Evolutionary conservation across 2,113 vertebrate species (phyloP).

Genomic region (Microtus oregoni): DNA sequence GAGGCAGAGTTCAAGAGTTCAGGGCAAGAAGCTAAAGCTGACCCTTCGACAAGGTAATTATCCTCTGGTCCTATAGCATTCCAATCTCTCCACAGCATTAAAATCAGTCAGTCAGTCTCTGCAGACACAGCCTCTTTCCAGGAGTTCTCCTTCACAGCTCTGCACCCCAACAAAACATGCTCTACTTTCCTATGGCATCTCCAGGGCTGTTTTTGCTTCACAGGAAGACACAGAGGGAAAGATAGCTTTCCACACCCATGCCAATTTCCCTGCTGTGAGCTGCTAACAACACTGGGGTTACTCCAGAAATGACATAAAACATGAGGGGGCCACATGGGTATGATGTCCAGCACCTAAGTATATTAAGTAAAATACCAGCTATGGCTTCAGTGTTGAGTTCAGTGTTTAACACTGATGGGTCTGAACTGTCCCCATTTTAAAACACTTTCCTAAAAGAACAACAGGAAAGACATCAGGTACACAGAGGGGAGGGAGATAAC

Average conservation of each 20-base stretch:
- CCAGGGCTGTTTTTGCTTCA: accelerated
- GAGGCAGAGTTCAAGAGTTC: background rate
- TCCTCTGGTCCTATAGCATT: background rate
- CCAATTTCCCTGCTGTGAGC: background rate
- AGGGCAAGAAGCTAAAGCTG: background rate
- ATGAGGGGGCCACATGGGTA: background rate
- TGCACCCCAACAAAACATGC: background rate
- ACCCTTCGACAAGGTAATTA: background rate
- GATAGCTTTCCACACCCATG: background rate
- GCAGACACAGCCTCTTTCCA: background rate
- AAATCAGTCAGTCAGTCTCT: background rate
- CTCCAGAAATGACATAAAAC: background rate
- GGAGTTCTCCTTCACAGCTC: background rate
- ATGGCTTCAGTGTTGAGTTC: background rate
- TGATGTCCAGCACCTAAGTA: background rate
- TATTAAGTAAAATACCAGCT: background rate
- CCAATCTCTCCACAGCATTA: too few relatives aligned
- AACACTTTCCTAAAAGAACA: too few relatives aligned
- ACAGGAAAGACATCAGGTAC: too few relatives aligned
- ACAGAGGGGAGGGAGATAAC: too few relatives aligned
- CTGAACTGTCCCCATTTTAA: too few relatives aligned
- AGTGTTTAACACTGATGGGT: background rate
- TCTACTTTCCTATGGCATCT: background rate
- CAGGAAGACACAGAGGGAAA: background rate
- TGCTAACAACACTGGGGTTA: background rate